Evolutionary conservation across 2,113 vertebrate species (phyloP).

Genomic region (Triplophysa rosa): DNA sequence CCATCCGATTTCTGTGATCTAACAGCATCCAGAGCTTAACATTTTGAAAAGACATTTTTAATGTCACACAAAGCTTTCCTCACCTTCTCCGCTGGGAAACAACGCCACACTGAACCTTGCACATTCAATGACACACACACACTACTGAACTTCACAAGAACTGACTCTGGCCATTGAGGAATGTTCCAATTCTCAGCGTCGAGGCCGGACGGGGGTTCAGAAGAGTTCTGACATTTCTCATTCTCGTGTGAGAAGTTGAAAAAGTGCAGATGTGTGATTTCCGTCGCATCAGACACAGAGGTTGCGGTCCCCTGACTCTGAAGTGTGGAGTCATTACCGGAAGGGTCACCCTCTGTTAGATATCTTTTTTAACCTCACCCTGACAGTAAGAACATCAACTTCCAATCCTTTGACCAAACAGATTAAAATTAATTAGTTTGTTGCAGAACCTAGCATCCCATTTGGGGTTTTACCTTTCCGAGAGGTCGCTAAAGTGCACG

Average conservation of each 20-base stretch:
- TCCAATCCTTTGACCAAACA: conserved; percentile 25
- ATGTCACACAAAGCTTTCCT: not conserved
- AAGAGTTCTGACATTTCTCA: conserved; percentile 36
- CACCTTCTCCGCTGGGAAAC: not conserved
- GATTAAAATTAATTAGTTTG: conserved; percentile 34
- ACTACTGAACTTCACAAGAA: not conserved
- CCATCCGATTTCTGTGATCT: not conserved
- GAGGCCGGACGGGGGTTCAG: not conserved
- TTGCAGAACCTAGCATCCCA: conserved; percentile 2
- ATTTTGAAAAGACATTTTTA: not conserved
- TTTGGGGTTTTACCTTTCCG: conserved; percentile 20
- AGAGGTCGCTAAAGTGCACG: not conserved
- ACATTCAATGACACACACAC: not conserved
- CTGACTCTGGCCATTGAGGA: not conserved
- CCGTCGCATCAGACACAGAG: conserved; percentile 11
- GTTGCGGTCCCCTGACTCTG: conserved; percentile 27
- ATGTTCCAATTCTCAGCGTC: not conserved
- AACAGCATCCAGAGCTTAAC: not conserved
- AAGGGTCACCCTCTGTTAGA: conserved; percentile 47
- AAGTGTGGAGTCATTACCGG: conserved; percentile 44
- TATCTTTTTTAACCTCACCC: not conserved
- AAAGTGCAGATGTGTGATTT: conserved; percentile 40
- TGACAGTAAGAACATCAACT: not conserved
- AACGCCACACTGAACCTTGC: not conserved
- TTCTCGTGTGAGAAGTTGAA: conserved; percentile 22